Evolutionary conservation across 2,888 invertebrate species (phyloP), one percentile per base, ranked within the genome.

Genomic region (Tuta absoluta): DNA sequence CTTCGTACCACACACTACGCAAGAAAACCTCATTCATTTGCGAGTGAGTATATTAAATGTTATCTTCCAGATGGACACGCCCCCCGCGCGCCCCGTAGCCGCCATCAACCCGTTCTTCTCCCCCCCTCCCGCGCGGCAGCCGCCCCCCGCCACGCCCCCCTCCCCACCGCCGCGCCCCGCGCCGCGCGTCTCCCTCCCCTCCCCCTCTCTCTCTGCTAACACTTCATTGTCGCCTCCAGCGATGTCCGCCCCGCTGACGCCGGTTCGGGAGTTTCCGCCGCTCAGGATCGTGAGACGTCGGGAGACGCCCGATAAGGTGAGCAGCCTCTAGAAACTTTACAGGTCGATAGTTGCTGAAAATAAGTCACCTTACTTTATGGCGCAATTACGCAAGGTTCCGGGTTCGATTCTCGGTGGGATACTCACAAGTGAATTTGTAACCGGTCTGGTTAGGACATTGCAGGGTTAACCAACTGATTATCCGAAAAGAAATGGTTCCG

Each of bases 221-320:
- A 23, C 61, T 28, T 53, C 51, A 85, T 85, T 1, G 73, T 69
- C 70, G 66, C 10, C 76, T 68, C 82, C 77, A 67, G 38, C 65
- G 64, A 67, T 61, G 33, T 19, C 38, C 11, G 11, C 21, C 21
- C 19, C 58, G 17, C 37, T 12, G 19, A 17, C 58, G 19, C 58
- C 58, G 14, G 23, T 49, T 64, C 65, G n/a, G 21, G 58, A 57
- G 58, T 63, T 62, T 64, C 23, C 66, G 17, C 37, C 58, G 38
- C 58, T 58, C 19, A 4, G 38, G 19, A 58, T 58, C 21, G 73
- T 79, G 67, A 76, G 78, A 14, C 76, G 67, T 17, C 45, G 67
- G 37, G 67, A 59, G 48, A 64, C 66, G 19, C 65, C 71, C 14
- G 57, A 37, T 17, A 58, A 58, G 57, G 57, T 57, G 11, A 57